Conservation (phyloP, 2,113 vertebrate species). For the Eurystomus gularis region DNA sequence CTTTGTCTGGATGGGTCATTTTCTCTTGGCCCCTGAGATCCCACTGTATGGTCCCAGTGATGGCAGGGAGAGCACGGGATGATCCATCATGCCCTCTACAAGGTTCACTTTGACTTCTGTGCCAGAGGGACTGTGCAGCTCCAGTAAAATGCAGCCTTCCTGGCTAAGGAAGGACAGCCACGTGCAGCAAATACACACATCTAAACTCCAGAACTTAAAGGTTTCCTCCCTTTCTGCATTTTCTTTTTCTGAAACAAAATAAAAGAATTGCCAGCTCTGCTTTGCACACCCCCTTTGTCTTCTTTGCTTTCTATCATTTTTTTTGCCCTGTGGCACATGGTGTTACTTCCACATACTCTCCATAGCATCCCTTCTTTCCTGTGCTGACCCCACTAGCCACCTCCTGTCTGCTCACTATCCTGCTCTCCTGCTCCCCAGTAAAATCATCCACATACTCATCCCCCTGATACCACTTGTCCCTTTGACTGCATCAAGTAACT, state of each 20-base stretch:
- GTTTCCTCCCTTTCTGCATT: neutral
- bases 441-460: neutral
- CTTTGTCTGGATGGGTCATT: rapidly evolving
- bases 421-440: neutral
- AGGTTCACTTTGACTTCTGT: neutral
- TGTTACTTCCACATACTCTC: neutral
- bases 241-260: neutral
- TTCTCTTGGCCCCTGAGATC: neutral
- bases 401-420: neutral
- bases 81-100: rapidly evolving
- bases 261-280: neutral
- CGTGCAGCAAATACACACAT: neutral
- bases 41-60: neutral
- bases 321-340: neutral
- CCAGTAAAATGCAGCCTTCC: neutral
- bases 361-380: neutral
- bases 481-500: neutral
- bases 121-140: neutral
- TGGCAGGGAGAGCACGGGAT: neutral
- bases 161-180: rapidly evolving
- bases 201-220: neutral
- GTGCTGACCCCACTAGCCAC: neutral
- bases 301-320: neutral
- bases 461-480: neutral
- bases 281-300: neutral